These are phyloP conservation scores for Erebia epiphron DNA, from an alignment of 2,888 invertebrate genomes.

Conservation along the genomic window DNA sequence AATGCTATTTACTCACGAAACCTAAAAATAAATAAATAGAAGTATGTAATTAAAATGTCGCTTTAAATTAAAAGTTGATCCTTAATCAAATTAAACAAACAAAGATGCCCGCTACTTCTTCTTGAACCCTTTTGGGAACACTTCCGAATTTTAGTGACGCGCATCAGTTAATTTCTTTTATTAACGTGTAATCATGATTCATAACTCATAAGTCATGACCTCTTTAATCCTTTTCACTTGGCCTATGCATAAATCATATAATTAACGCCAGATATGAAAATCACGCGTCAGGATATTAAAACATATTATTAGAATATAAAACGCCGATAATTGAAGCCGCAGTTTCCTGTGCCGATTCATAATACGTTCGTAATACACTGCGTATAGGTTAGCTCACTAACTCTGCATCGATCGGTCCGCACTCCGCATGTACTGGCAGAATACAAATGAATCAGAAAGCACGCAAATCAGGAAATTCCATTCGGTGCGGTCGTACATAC, in stretches of 20 bases:
- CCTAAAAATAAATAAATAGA: not conserved
- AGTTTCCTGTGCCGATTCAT: conserved; percentile 59
- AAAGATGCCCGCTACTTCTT: not conserved
- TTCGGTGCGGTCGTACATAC: conserved; percentile 54
- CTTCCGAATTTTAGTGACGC: not conserved
- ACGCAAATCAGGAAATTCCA: conserved; percentile 74
- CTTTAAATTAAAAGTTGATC: not conserved
- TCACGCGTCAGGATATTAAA: conserved; percentile 39
- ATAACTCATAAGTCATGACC: not conserved
- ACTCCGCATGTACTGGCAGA: conserved; percentile 47
- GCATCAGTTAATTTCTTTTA: not conserved
- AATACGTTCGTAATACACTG: conserved; percentile 48
- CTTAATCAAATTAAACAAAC: not conserved
- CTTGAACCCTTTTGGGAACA: not conserved
- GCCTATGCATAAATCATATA: not conserved
- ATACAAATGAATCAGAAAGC: conserved; percentile 78
- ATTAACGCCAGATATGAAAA: conserved; percentile 24
- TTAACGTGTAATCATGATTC: not conserved
- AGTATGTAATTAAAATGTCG: not conserved
- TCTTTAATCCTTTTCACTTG: not conserved
- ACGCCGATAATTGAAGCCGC: conserved; percentile 47
- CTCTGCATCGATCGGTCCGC: conserved; percentile 41
- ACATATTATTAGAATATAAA: conserved; percentile 43
- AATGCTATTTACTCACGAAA: conserved; percentile 18
- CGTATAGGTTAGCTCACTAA: conserved; percentile 54